These are phyloP conservation scores for Tridacna gigas DNA, from an alignment of 2,888 invertebrate species.

Conservation along the genomic window DNA sequence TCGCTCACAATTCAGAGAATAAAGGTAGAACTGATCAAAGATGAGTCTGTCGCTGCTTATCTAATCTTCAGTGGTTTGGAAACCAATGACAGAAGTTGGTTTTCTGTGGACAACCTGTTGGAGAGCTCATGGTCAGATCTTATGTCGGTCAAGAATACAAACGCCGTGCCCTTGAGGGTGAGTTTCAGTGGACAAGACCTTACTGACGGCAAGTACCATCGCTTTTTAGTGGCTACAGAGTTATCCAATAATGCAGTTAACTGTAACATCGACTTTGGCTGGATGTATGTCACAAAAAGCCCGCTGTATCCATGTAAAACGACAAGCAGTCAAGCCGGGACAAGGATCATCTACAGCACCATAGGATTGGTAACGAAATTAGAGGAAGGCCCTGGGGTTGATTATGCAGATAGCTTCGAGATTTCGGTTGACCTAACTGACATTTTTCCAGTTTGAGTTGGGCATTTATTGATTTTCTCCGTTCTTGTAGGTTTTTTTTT, in stretches of 20 bases:
- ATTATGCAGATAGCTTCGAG: slow-evolving; percentile 7
- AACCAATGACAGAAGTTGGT: slow-evolving; percentile 3
- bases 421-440: slow-evolving; percentile 1
- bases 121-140: slow-evolving; percentile 16
- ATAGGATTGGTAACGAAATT: not conserved
- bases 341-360: slow-evolving; percentile 5
- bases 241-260: not conserved
- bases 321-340: not conserved
- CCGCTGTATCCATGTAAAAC: not conserved
- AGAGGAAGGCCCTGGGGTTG: not conserved
- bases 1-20: not conserved
- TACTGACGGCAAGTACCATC: not conserved
- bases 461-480: too few species aligned
- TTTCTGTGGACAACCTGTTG: not conserved
- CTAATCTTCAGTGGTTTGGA: slow-evolving; percentile 4
- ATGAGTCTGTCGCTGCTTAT: not conserved
- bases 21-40: slow-evolving; percentile 12
- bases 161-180: not conserved
- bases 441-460: too few species aligned
- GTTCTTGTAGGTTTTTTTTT: too few species aligned
- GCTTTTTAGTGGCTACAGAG: not conserved
- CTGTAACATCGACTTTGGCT: slow-evolving; percentile 6
- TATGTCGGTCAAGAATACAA: not conserved
- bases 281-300: slow-evolving; percentile 7
- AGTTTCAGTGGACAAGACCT: not conserved